phyloP scores from a whole-genome alignment of 1,140 invertebrate genomes.

The Drosophila ananassae region DNA sequence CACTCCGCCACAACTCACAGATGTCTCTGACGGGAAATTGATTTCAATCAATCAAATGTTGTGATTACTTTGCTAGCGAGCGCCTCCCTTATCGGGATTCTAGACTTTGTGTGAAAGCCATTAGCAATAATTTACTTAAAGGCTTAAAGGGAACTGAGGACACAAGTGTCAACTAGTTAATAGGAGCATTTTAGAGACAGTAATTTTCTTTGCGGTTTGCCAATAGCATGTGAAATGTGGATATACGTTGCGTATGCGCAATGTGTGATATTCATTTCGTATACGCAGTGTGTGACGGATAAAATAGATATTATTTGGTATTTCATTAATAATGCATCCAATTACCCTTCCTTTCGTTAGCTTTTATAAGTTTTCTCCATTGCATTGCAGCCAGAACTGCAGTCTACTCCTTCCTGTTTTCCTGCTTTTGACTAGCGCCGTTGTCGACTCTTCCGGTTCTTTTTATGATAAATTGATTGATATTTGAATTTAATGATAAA shows the following conservation, averaged over 20 bases:
- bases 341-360: background rate
- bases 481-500: conserved; percentile 82
- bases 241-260: background rate
- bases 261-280: background rate
- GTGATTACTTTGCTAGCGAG: conserved; percentile 74
- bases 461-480: conserved; percentile 82
- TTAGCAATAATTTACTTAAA: conserved; percentile 80
- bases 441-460: conserved; percentile 36
- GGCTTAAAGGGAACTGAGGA: conserved; percentile 66
- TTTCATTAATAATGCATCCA: background rate
- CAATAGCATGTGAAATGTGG: background rate
- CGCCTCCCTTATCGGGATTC: conserved; percentile 19
- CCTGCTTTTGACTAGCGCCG: conserved; percentile 13
- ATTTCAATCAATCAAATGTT: conserved; percentile 83
- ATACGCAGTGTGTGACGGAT: background rate
- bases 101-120: conserved; percentile 57
- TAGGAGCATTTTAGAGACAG: conserved; percentile 15
- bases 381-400: conserved; percentile 19
- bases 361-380: conserved; percentile 3
- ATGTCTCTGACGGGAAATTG: conserved; percentile 79
- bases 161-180: conserved; percentile 45
- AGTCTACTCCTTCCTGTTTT: background rate
- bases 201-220: background rate
- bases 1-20: conserved; percentile 13
- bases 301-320: background rate